Conservation (phyloP, 2,888 invertebrate genomes). For the Lysandra coridon region DNA sequence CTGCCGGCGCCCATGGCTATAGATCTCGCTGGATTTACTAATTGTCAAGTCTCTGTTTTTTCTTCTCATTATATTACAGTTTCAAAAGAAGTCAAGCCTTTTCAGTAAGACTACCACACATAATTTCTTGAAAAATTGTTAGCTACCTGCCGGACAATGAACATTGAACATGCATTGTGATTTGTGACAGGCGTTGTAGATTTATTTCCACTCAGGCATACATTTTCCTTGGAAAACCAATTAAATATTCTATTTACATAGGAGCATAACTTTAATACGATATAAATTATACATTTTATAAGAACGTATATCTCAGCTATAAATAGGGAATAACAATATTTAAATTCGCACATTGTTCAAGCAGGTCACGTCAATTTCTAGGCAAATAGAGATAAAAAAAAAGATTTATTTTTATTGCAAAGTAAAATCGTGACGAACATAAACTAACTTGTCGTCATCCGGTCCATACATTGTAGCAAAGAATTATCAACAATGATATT, state of each 20-base stretch:
- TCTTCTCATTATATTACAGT: too few species aligned
- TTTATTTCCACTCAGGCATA: background rate
- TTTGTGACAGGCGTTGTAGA: background rate
- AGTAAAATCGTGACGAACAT: conserved; percentile 24
- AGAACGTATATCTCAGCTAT: background rate
- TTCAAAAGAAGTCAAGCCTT: background rate
- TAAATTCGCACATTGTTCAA: conserved; percentile 16
- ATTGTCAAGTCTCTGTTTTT: too few species aligned
- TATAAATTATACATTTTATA: conserved; percentile 13
- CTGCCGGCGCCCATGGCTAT: too few species aligned
- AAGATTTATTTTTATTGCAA: conserved; percentile 19
- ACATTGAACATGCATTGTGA: background rate
- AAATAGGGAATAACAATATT: background rate
- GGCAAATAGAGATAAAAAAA: conserved; percentile 14
- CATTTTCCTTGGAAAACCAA: background rate
- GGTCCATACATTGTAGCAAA: conserved; percentile 2
- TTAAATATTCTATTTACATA: conserved; percentile 6
- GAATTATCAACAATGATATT: background rate
- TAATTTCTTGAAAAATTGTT: background rate
- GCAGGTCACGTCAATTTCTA: conserved; percentile 16
- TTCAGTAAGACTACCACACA: background rate
- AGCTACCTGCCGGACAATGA: background rate
- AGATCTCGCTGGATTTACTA: too few species aligned
- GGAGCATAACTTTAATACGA: background rate
- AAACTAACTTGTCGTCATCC: conserved; percentile 12